Percentiles rank a stretch among this genome's conserved stretches.
Conservation (phyloP, 2,113 vertebrate species). For the Syrmaticus mikado region DNA sequence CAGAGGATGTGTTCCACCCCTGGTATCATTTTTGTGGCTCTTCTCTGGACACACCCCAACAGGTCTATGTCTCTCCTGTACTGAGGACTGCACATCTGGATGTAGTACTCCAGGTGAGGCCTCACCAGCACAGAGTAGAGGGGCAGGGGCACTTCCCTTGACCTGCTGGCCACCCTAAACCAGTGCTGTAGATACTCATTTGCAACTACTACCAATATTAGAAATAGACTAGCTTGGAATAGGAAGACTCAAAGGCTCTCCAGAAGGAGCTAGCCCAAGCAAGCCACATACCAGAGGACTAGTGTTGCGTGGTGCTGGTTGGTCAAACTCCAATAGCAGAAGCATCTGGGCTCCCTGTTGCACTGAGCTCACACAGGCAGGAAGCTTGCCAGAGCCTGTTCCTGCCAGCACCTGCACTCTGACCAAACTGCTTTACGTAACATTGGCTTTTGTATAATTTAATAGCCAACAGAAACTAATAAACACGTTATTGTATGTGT, state of each 20-base stretch:
- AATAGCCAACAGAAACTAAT: neutral
- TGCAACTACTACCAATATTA: neutral
- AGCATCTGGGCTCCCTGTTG: neutral
- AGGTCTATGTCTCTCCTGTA: too few species aligned
- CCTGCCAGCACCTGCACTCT: rapidly evolving
- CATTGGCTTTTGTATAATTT: neutral
- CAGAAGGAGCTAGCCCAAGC: neutral
- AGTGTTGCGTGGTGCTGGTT: rapidly evolving
- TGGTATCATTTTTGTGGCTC: too few species aligned
- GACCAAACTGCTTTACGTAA: neutral
- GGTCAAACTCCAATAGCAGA: neutral
- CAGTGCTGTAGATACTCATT: neutral
- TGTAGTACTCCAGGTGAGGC: too few species aligned
- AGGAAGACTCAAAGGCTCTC: neutral
- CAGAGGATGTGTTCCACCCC: too few species aligned
- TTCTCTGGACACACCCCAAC: too few species aligned
- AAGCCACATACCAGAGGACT: neutral
- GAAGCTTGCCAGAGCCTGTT: neutral
- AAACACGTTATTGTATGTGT: neutral
- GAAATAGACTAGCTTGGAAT: rapidly evolving
- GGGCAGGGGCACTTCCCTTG: too few species aligned
- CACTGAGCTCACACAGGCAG: neutral
- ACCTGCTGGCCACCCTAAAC: neutral
- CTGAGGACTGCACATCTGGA: too few species aligned
- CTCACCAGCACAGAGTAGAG: too few species aligned